These are phyloP conservation scores for Mormyrus iriodes DNA, from an alignment of 2,113 vertebrate genomes.

Conservation along the genomic window DNA sequence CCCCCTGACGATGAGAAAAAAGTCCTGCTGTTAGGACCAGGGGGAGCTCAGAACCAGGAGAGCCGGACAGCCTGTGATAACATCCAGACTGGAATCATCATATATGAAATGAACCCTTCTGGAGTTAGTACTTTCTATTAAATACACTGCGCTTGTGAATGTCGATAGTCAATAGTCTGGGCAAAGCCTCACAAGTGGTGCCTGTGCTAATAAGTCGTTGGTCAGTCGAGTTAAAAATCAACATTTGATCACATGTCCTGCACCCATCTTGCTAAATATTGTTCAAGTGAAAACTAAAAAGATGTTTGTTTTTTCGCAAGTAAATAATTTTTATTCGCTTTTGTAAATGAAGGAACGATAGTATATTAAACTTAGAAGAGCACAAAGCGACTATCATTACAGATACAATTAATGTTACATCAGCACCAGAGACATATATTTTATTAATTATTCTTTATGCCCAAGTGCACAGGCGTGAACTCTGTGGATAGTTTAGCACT, in stretches of 20 bases:
- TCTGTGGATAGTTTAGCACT: background rate
- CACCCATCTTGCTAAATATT: background rate
- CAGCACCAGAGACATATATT: background rate
- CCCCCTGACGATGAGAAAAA: conserved; percentile 50
- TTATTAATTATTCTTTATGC: background rate
- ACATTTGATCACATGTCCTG: background rate
- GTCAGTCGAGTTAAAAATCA: background rate
- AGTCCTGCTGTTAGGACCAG: conserved; percentile 62
- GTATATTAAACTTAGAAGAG: background rate
- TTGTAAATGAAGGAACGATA: background rate
- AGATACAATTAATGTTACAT: background rate
- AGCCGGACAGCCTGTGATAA: background rate
- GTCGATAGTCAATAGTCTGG: background rate
- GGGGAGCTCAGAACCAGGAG: background rate
- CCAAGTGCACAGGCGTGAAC: background rate
- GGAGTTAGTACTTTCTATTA: background rate
- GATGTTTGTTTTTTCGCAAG: background rate
- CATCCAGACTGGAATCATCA: background rate
- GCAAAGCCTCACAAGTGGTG: background rate
- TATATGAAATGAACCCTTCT: background rate
- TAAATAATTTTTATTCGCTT: background rate
- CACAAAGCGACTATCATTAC: background rate
- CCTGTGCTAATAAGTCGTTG: background rate
- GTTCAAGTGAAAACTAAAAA: background rate
- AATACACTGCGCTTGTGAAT: background rate